Percentiles rank a stretch among this genome's conserved stretches.
Evolutionary conservation across 2,888 invertebrate species (phyloP).

Genomic region (Pyrocoelia pectoralis): DNA sequence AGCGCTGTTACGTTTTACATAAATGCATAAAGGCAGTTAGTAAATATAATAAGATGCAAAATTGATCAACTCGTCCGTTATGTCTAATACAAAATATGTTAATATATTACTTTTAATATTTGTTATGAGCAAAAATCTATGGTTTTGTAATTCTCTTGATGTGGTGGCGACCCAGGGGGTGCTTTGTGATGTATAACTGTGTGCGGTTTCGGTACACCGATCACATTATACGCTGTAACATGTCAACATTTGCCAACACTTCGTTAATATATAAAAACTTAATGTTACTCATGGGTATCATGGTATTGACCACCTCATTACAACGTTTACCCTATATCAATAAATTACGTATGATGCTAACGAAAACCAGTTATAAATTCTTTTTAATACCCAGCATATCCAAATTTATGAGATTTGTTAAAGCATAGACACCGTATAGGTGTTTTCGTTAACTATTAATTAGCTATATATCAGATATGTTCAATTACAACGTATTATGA

Average conservation of each 20-base stretch:
- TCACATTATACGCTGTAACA: conserved; percentile 44
- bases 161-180: conserved; percentile 29
- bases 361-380: not conserved
- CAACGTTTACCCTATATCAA: conserved; percentile 18
- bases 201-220: conserved; percentile 43
- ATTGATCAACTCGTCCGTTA: no score
- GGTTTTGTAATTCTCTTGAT: not conserved
- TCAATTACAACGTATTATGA: no score
- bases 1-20: not conserved
- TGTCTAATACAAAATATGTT: no score
- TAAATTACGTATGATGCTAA: not conserved
- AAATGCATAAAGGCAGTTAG: no score
- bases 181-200: conserved; percentile 42
- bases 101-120: no score
- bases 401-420: no score
- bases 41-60: no score
- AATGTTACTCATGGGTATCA: conserved; percentile 38
- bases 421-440: no score
- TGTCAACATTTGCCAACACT: conserved; percentile 44
- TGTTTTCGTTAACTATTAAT: no score
- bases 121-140: not conserved
- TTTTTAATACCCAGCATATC: no score
- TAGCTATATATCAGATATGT: no score
- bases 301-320: conserved; percentile 19
- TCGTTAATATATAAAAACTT: conserved; percentile 29